These are phyloP conservation scores for Homarus gammarus DNA, from an alignment of 2,888 invertebrate species.

Conservation along the genomic window DNA sequence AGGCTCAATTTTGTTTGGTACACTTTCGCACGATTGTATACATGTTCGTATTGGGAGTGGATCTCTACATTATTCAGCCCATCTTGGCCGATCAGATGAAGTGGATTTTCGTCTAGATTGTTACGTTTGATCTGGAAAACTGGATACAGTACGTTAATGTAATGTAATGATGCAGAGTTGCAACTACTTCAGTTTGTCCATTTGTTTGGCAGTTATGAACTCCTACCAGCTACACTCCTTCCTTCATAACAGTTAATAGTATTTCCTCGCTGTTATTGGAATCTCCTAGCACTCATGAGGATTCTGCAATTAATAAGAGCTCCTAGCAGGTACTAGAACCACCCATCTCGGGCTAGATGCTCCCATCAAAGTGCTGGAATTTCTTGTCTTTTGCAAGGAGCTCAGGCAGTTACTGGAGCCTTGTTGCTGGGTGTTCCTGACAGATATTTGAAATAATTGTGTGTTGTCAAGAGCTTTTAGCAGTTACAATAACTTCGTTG, in stretches of 20 bases:
- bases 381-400: slow-evolving; percentile 42
- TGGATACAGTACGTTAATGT: background rate
- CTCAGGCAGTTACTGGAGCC: slow-evolving; percentile 42
- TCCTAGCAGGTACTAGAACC: slow-evolving; percentile 43
- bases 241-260: slow-evolving; percentile 46
- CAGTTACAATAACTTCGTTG: slow-evolving; percentile 23
- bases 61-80: slow-evolving; percentile 31
- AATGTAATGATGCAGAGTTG: slow-evolving; percentile 42
- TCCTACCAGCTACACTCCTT: slow-evolving; percentile 47
- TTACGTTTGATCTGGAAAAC: background rate
- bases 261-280: slow-evolving; percentile 58
- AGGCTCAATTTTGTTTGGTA: slow-evolving; percentile 48
- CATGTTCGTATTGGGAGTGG: slow-evolving; percentile 46
- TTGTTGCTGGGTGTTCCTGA: background rate
- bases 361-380: slow-evolving; percentile 47
- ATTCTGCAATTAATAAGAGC: slow-evolving; percentile 45
- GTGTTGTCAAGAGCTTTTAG: slow-evolving; percentile 28
- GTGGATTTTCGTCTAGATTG: background rate
- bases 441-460: background rate
- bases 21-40: slow-evolving; percentile 54
- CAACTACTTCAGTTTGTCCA: slow-evolving; percentile 50
- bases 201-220: slow-evolving; percentile 32
- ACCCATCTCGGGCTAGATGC: slow-evolving; percentile 35
- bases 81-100: slow-evolving; percentile 36
- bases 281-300: slow-evolving; percentile 42